phyloP scores from a whole-genome alignment of 2,888 invertebrate species.

The Spicauda simplicius region DNA sequence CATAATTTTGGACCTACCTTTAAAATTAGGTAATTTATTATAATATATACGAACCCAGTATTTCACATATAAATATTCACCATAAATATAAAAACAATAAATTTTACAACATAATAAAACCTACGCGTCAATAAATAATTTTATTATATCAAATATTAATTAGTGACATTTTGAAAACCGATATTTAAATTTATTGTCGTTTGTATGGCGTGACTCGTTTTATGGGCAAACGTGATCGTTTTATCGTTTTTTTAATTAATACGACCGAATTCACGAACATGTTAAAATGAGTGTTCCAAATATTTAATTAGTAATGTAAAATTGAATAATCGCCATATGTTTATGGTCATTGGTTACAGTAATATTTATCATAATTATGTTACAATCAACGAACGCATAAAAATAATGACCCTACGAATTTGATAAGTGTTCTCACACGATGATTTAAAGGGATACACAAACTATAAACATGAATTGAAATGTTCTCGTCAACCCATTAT shows the following conservation, averaged over 20 bases:
- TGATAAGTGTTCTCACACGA: slow-evolving; percentile 4
- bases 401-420: slow-evolving; percentile 14
- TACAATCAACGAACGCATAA: slow-evolving; percentile 23
- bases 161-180: slow-evolving; percentile 16
- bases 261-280: slow-evolving; percentile 17
- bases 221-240: slow-evolving; percentile 21
- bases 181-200: slow-evolving; percentile 16
- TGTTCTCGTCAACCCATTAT: too few species aligned
- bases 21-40: background rate
- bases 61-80: too few species aligned
- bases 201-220: slow-evolving; percentile 10
- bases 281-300: slow-evolving; percentile 24
- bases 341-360: slow-evolving; percentile 24
- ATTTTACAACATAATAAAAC: slow-evolving; percentile 7
- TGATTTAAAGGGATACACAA: too few species aligned
- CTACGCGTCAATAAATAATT: slow-evolving; percentile 9
- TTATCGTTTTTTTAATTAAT: slow-evolving; percentile 22
- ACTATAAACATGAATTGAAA: too few species aligned
- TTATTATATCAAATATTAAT: slow-evolving; percentile 24
- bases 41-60: too few species aligned
- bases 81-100: background rate
- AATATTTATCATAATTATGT: slow-evolving; percentile 31
- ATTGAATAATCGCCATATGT: slow-evolving; percentile 26
- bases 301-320: slow-evolving; percentile 24
- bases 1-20: background rate